Evolutionary conservation across 2,797 vertebrate species (phyloP), one percentile per base, ranked within the genome.

Genomic region (Ambastaia sidthimunki): DNA sequence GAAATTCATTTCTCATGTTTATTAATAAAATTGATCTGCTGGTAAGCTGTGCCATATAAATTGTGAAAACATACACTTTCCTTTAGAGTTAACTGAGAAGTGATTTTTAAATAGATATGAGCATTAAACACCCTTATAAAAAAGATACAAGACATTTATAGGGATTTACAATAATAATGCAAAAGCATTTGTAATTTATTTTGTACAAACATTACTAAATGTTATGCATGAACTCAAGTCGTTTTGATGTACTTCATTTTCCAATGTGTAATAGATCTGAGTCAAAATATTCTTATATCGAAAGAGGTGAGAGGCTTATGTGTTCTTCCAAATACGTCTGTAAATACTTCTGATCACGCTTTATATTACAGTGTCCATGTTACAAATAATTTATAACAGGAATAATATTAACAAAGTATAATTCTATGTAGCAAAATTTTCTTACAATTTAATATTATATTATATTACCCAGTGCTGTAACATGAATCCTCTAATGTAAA

Each of bases 151-250:
- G 44, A 60, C 15, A 59, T 79, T 71, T 73, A 34, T 62, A 54
- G 79, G 82, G 25, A 83, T 86, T 83, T 85, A 31, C 75, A 82
- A 72, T 74, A 28, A 72, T 41, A 81, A 71, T 28, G 66, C 71
- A 67, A 78, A 65, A 54, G 31, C 48, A 78, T 84, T 77, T 76
- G 74, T 80, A 55, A 81, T 82, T 86, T 74, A 80, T 85, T 88
- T 87, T 86, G 84, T 87, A 85, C 73, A 76, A 84, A 79, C 67
- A 31, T 67, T 44, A 76, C 76, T 71, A 84, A 84, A 81, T 86
- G 73, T 87, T 81, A 76, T 82, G 87, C 87, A 88, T 88, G 87
- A 82, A 62, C 60, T 81, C 25, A 71, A 70, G 77, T 85, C 76
- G 48, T 82, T 66, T 82, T 81, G 65, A 68, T 78, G 80, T 86